Evolutionary conservation across 2,888 invertebrate genomes (phyloP).

Genomic region (Caenorhabditis imperialis): DNA sequence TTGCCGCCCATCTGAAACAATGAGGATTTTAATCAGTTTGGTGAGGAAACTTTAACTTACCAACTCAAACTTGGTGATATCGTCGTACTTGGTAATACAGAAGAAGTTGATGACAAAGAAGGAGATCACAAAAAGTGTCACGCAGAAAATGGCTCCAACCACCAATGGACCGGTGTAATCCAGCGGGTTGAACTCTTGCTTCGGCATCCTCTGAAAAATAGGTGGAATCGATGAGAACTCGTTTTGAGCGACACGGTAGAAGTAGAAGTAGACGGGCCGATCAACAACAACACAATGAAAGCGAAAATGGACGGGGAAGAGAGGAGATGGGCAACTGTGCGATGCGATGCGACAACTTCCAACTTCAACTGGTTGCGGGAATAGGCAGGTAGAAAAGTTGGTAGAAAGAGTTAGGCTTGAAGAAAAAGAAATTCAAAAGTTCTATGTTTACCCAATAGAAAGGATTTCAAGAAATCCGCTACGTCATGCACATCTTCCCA

Average conservation of each 20-base stretch:
- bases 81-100: slow-evolving; percentile 76
- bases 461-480: too few species aligned
- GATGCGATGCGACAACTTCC: slow-evolving; percentile 20
- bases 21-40: neutral
- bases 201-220: slow-evolving; percentile 67
- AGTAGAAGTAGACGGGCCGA: slow-evolving; percentile 18
- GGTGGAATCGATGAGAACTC: slow-evolving; percentile 22
- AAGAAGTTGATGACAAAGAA: slow-evolving; percentile 75
- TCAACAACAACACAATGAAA: slow-evolving; percentile 45
- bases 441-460: too few species aligned
- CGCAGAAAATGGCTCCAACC: slow-evolving; percentile 70
- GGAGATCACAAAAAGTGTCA: slow-evolving; percentile 68
- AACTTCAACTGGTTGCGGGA: slow-evolving; percentile 15
- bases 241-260: slow-evolving; percentile 24
- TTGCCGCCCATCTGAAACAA: slow-evolving; percentile 68
- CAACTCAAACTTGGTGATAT: slow-evolving; percentile 76
- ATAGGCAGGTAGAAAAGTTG: neutral
- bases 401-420: too few species aligned
- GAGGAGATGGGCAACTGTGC: slow-evolving; percentile 1
- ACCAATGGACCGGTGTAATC: slow-evolving; percentile 73
- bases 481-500: too few species aligned
- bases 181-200: slow-evolving; percentile 72
- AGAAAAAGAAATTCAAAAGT: too few species aligned
- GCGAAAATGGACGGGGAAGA: slow-evolving; percentile 22
- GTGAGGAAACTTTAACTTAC: slow-evolving; percentile 47